phyloP scores from a whole-genome alignment of 2,113 vertebrate genomes.

The Pteronura brasiliensis region DNA sequence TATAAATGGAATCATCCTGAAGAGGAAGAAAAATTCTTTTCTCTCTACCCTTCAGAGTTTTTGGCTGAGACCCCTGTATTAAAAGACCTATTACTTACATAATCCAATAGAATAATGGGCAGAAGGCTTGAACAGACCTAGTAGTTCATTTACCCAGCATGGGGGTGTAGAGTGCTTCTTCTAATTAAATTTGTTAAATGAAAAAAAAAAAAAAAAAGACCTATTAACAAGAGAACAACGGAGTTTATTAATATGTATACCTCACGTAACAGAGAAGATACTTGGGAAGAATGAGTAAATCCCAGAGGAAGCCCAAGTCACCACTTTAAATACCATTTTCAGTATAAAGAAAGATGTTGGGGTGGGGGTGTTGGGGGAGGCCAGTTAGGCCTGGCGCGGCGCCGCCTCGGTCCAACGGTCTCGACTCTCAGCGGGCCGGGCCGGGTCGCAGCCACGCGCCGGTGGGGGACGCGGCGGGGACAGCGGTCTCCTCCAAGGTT shows the following conservation, averaged over 20 bases:
- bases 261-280: background rate
- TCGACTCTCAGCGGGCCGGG: background rate
- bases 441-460: background rate
- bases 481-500: background rate
- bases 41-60: background rate
- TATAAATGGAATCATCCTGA: background rate
- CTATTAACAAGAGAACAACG: background rate
- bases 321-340: background rate
- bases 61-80: background rate
- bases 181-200: background rate
- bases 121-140: background rate
- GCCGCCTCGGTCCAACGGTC: background rate
- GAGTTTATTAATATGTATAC: background rate
- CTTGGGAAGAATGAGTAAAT: background rate
- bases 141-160: background rate
- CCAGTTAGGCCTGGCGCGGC: background rate
- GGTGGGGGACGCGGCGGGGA: background rate
- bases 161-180: background rate
- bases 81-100: background rate
- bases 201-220: background rate
- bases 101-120: background rate
- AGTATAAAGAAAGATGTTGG: background rate
- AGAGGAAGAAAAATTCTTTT: background rate
- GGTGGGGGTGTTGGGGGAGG: background rate
- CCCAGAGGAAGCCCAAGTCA: background rate